Conservation (phyloP, 2,113 vertebrate species). For the Tachuris rubrigastra region DNA sequence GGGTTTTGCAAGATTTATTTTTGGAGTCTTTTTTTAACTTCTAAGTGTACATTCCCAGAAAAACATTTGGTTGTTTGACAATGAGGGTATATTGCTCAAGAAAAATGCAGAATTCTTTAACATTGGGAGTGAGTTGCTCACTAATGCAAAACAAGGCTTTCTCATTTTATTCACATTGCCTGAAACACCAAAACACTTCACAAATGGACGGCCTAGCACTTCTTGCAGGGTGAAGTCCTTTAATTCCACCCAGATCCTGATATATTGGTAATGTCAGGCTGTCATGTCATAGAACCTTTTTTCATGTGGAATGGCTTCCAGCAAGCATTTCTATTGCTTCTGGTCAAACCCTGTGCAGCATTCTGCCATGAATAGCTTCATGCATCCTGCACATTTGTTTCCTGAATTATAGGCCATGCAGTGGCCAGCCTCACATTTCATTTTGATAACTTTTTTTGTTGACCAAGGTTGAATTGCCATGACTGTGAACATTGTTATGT, state of each 20-base stretch:
- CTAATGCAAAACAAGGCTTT: not conserved
- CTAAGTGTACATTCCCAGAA: not conserved
- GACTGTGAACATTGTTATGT: not conserved
- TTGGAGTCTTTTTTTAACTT: accelerated
- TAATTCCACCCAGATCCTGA: not conserved
- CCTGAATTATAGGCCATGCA: not conserved
- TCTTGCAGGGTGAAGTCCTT: not conserved
- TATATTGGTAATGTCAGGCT: conserved; percentile 60
- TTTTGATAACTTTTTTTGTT: conserved; percentile 1
- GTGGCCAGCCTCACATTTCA: conserved; percentile 22
- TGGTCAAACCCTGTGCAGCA: not conserved
- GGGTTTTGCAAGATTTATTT: not conserved
- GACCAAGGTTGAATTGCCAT: not conserved
- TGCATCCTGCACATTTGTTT: conserved; percentile 20
- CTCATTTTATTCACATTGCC: not conserved
- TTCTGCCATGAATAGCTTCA: conserved; percentile 39
- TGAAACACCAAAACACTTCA: not conserved
- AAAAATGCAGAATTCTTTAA: not conserved
- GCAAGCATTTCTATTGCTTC: conserved; percentile 30
- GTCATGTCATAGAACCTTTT: conserved; percentile 41
- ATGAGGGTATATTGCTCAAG: not conserved
- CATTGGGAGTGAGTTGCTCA: not conserved
- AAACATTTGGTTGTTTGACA: not conserved
- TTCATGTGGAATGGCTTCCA: conserved; percentile 40
- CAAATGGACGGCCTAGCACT: not conserved